Conservation (phyloP, 1,140 invertebrate species). For the Hydropsyche tenuis region DNA sequence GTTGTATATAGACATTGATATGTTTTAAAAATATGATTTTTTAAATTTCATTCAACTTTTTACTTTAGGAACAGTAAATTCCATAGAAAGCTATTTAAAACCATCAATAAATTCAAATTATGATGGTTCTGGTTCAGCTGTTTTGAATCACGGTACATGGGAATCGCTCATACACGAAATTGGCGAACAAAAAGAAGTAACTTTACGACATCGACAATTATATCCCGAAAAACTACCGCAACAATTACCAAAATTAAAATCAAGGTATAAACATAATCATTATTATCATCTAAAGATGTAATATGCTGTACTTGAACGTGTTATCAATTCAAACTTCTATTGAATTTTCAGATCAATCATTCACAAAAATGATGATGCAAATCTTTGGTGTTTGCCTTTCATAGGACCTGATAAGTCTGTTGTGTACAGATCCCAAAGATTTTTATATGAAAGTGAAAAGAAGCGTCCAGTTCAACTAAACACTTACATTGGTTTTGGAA, state of each 20-base stretch:
- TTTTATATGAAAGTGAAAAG: constrained; percentile 52
- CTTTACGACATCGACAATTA: constrained; percentile 34
- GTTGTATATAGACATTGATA: too few relatives aligned
- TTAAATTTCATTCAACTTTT: neutral
- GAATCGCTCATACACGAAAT: constrained; percentile 46
- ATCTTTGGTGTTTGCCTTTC: constrained; percentile 44
- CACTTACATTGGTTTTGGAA: constrained; percentile 40
- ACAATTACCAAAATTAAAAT: constrained; percentile 35
- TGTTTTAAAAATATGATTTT: too few relatives aligned
- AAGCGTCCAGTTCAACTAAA: constrained; percentile 49
- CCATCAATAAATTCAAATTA: constrained; percentile 49
- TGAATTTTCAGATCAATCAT: constrained; percentile 37
- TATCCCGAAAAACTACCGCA: constrained; percentile 31
- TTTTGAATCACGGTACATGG: constrained; percentile 47
- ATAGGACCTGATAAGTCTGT: constrained; percentile 38
- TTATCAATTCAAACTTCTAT: too few relatives aligned
- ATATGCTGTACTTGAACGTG: too few relatives aligned
- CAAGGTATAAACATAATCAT: constrained; percentile 23
- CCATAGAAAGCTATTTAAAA: constrained; percentile 73
- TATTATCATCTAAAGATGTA: too few relatives aligned
- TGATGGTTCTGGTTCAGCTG: constrained; percentile 29
- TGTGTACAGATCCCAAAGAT: constrained; percentile 40
- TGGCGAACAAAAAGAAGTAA: constrained; percentile 29
- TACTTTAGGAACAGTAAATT: constrained; percentile 71
- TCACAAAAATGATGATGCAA: constrained; percentile 39